These are phyloP conservation scores for Phalacrocorax pelagicus DNA, from an alignment of 2,113 vertebrate species.

Conservation along the genomic window DNA sequence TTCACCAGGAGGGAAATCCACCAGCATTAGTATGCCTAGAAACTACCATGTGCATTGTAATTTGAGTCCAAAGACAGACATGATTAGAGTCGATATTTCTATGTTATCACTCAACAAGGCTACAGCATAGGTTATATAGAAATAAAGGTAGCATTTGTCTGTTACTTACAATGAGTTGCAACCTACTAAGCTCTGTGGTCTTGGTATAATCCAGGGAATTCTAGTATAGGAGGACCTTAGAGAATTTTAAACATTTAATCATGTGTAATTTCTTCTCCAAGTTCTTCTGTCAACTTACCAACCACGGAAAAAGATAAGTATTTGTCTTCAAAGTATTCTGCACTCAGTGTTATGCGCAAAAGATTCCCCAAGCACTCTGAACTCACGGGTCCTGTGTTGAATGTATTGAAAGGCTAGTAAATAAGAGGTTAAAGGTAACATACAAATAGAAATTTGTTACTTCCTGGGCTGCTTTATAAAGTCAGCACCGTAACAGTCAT, in stretches of 20 bases:
- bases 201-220: neutral
- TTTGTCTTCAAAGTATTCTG: neutral
- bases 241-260: neutral
- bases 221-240: neutral
- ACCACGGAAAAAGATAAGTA: slow-evolving; percentile 19
- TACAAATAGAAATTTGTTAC: neutral
- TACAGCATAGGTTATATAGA: neutral
- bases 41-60: neutral
- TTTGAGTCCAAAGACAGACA: neutral
- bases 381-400: neutral
- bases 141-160: neutral
- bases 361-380: neutral
- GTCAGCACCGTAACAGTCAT: neutral
- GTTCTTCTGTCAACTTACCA: slow-evolving; percentile 31
- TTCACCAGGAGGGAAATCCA: neutral
- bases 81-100: neutral
- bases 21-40: neutral
- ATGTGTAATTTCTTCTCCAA: fast-evolving
- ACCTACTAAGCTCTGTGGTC: neutral
- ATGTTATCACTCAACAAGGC: neutral
- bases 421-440: neutral
- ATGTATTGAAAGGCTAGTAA: neutral
- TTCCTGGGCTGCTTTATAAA: neutral
- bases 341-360: neutral
- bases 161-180: neutral